phyloP scores from a whole-genome alignment of 2,888 invertebrate species.

The Leucania comma region DNA sequence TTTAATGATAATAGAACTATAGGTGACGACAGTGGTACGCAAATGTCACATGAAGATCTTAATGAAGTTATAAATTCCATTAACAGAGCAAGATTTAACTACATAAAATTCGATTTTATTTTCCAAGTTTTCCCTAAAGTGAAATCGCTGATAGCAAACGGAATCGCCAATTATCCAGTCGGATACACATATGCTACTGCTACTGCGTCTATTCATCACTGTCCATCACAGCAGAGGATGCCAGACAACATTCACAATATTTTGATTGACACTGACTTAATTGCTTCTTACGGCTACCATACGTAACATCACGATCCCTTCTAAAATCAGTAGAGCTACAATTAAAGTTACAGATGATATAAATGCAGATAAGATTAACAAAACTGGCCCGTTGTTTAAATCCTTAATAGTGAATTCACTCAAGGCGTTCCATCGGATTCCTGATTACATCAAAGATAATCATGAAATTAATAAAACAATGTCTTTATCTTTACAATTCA shows the following conservation, averaged over 20 bases:
- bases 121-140: constrained; percentile 29
- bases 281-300: constrained; percentile 43
- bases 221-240: constrained; percentile 46
- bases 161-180: constrained; percentile 39
- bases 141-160: constrained; percentile 28
- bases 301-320: constrained; percentile 48
- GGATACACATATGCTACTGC: constrained; percentile 19
- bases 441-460: constrained; percentile 33
- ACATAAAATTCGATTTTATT: neutral
- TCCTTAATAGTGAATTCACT: constrained; percentile 7
- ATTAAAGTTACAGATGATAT: constrained; percentile 36
- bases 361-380: constrained; percentile 19
- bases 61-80: neutral
- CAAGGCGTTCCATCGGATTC: constrained; percentile 12
- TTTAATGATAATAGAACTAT: constrained; percentile 48
- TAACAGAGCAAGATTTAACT: neutral
- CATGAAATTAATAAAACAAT: constrained; percentile 29
- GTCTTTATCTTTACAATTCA: constrained; percentile 26
- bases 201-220: constrained; percentile 31
- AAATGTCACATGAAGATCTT: constrained; percentile 7
- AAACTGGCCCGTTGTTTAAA: constrained; percentile 4
- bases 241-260: constrained; percentile 52
- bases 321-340: constrained; percentile 27
- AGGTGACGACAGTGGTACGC: constrained; percentile 10
- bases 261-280: constrained; percentile 56